phyloP scores from a whole-genome alignment of 1,140 invertebrate genomes.

The Drosophila pseudoananassae region DNA sequence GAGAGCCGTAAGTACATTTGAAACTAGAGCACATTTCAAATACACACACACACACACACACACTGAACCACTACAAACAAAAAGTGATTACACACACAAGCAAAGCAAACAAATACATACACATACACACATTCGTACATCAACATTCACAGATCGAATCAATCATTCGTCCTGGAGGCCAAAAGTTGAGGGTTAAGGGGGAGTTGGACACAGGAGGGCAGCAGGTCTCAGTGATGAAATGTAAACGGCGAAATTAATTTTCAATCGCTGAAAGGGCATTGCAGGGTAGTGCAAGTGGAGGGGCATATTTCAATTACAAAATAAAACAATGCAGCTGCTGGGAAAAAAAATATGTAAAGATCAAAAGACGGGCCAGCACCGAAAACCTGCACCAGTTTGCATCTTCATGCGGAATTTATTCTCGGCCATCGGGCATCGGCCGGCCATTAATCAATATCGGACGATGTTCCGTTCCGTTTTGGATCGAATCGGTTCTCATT shows the following conservation, averaged over 20 bases:
- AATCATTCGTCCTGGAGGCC: slow-evolving; percentile 39
- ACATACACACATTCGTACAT: neutral
- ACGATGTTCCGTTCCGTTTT: slow-evolving; percentile 14
- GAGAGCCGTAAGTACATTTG: slow-evolving; percentile 80
- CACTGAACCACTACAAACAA: slow-evolving; percentile 9
- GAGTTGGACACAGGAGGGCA: neutral
- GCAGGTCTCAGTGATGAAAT: slow-evolving; percentile 54
- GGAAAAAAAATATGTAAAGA: slow-evolving; percentile 31
- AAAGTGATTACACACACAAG: slow-evolving; percentile 17
- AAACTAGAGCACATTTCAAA: slow-evolving; percentile 64
- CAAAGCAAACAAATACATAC: slow-evolving; percentile 20
- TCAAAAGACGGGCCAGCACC: slow-evolving; percentile 47
- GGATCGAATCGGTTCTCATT: slow-evolving; percentile 27
- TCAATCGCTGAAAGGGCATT: slow-evolving; percentile 2
- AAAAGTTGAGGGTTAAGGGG: slow-evolving; percentile 17
- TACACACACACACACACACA: slow-evolving; percentile 28
- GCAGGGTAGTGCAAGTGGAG: no score
- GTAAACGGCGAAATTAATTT: slow-evolving; percentile 58
- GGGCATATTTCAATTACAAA: slow-evolving; percentile 34
- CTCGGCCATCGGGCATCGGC: slow-evolving; percentile 5
- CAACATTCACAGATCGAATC: slow-evolving; percentile 46
- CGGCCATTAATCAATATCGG: slow-evolving; percentile 61
- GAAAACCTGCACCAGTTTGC: slow-evolving; percentile 38
- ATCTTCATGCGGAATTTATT: slow-evolving; percentile 48
- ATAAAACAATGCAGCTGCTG: slow-evolving; percentile 43